Conservation (phyloP, 1,140 invertebrate species). For the Parasteatoda tepidariorum region DNA sequence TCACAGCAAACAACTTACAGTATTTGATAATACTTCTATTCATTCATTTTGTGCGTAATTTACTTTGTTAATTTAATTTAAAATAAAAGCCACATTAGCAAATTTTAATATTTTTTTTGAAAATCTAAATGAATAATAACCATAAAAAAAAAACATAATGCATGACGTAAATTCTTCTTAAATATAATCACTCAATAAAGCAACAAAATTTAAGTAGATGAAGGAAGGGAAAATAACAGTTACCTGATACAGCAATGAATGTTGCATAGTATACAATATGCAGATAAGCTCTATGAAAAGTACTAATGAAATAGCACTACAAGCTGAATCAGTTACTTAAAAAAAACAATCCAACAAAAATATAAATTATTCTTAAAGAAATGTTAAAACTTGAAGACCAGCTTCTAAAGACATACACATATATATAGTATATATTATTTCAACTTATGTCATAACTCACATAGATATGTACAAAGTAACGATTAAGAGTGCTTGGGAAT, state of each 20-base stretch:
- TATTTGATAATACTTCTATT: no score
- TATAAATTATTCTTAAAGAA: constrained; percentile 27
- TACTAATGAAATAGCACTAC: neutral
- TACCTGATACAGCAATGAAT: neutral
- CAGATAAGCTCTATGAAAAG: constrained; percentile 43
- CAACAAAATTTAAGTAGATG: neutral
- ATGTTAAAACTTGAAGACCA: constrained; percentile 45
- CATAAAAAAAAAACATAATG: no score
- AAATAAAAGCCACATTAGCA: no score
- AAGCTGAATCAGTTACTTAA: constrained; percentile 14
- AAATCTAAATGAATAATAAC: no score
- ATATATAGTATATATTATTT: neutral
- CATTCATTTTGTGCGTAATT: no score
- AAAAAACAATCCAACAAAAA: constrained; percentile 40
- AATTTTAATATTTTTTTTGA: no score
- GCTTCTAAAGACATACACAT: constrained; percentile 13
- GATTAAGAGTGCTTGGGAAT: no score
- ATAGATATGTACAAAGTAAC: neutral
- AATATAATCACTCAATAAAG: no score
- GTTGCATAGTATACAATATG: constrained; percentile 29
- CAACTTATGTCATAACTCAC: neutral
- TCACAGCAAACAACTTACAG: no score
- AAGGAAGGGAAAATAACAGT: neutral
- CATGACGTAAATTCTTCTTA: no score
- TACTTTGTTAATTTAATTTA: no score